Percentiles rank a stretch among this genome's conserved stretches.
These are phyloP conservation scores for Leptatherina wallacei DNA, from an alignment of 2,797 vertebrate genomes.

Conservation along the genomic window DNA sequence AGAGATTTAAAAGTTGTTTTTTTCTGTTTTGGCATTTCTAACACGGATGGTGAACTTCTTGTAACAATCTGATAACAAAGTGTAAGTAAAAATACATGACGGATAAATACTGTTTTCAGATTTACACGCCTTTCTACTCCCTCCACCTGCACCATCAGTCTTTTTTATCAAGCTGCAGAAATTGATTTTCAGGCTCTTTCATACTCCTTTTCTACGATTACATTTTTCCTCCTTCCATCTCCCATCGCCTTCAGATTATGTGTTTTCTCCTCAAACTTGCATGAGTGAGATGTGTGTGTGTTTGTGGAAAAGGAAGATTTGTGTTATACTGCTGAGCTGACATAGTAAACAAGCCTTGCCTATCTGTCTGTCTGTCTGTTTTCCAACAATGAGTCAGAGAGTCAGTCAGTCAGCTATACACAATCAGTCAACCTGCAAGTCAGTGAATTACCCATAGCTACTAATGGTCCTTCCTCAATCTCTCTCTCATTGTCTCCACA, in stretches of 20 bases:
- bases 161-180: constrained; percentile 34
- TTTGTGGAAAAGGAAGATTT: constrained; percentile 49
- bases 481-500: constrained; percentile 55
- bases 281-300: constrained; percentile 13
- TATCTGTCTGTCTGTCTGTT: constrained; percentile 77
- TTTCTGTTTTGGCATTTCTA: neutral
- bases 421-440: constrained; percentile 77
- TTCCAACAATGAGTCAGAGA: constrained; percentile 78
- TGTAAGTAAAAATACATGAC: constrained; percentile 27
- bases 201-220: constrained; percentile 25
- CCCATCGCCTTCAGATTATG: constrained; percentile 37
- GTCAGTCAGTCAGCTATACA: constrained; percentile 74
- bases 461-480: constrained; percentile 83
- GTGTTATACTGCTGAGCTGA: constrained; percentile 69
- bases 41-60: constrained; percentile 11
- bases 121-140: constrained; percentile 11
- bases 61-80: constrained; percentile 18
- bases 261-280: constrained; percentile 13
- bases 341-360: constrained; percentile 77
- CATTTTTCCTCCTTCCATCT: constrained; percentile 47
- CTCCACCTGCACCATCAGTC: constrained; percentile 14
- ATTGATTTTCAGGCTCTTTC: constrained; percentile 35
- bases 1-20: neutral
- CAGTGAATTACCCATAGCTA: constrained; percentile 85
- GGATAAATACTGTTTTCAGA: constrained; percentile 47